A percentile compares a stretch with the other conserved stretches of the same genome.
Evolutionary conservation across 2,797 vertebrate species (phyloP).

Genomic region (Eospalax fontanierii): DNA sequence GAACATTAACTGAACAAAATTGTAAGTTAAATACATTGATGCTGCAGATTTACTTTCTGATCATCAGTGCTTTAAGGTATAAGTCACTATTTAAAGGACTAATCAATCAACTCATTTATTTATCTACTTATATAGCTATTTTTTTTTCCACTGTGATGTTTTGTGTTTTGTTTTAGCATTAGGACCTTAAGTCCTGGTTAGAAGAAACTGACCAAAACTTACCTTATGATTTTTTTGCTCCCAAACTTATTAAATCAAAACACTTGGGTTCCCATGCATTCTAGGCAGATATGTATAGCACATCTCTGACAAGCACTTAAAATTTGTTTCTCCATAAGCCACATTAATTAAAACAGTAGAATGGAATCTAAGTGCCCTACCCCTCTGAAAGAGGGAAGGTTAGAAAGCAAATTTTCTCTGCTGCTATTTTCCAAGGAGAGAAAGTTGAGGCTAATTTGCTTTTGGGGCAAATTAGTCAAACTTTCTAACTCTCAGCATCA

Average conservation of each 20-base stretch:
- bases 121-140: not conserved
- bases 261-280: not conserved
- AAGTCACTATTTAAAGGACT: not conserved
- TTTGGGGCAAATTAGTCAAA: slow-evolving; percentile 10
- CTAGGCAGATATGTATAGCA: not conserved
- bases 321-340: slow-evolving; percentile 21
- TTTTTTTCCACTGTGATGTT: slow-evolving; percentile 37
- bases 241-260: slow-evolving; percentile 10
- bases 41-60: slow-evolving; percentile 21
- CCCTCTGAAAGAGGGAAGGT: not conserved
- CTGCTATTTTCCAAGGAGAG: slow-evolving; percentile 45
- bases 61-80: not conserved
- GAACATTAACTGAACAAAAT: not conserved
- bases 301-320: slow-evolving; percentile 35
- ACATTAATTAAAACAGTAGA: slow-evolving; percentile 47
- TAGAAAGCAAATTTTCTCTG: not conserved
- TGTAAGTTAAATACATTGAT: slow-evolving; percentile 47
- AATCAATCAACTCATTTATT: not conserved
- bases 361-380: not conserved
- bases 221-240: not conserved
- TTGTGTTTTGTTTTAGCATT: slow-evolving; percentile 52
- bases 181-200: not conserved
- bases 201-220: slow-evolving; percentile 9
- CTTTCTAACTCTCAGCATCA: slow-evolving; percentile 24
- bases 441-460: slow-evolving; percentile 23